Base-by-base conservation (phyloP, 30 jellyfish, hydroid and myxozoan genomes). In the Aurelia coerulea region DNA sequence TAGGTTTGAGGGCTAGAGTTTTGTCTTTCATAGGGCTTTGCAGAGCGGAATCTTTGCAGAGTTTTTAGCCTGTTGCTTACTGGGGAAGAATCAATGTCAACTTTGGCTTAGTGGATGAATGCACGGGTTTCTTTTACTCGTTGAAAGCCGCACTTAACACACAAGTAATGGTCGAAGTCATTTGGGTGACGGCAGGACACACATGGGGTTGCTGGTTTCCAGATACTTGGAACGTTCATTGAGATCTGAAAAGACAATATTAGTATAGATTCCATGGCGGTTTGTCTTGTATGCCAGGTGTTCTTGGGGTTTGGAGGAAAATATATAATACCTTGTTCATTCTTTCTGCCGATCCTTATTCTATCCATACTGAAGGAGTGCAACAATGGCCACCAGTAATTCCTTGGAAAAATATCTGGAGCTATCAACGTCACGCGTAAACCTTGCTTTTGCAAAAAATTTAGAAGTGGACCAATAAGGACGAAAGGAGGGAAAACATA, bases 401-500 rank as follows among this genome's bases (percentile, higher is more conserved):
- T 37, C 4, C 46, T 37, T 4, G 46, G 46, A 4, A 4, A 37
- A 37, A 37, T 4, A 4, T 37, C 46, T 37, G 46, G 46, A 37
- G 46, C 46, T 37, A 37, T 37, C 4, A 37, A 37, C 46, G 46
- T 37, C 46, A 37, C 4, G 46, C 46, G 46, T 37, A 37, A 37
- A 37, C 46, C 46, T 37, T 37, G 46, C 46, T 37, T 37, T 4
- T 37, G 46, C 4, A 37, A 4, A 4, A 69, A 69, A 2, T 34
- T 31, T 34, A 69, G 80, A 2, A 69, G 32, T 9, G 80, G 42
- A 2, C 62, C 80, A 11, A 35, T 69, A 17, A 69, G 80, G 62
- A 69, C 60, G 49, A 69, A 69, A 10, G 80, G 80, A 2, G 80
- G 80, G 12, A 69, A 69, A 19, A 35, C 80, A 11, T 69, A 69